A percentile compares a stretch with the other conserved stretches of the same genome.
phyloP scores from a whole-genome alignment of 2,888 invertebrate species.

The Melinopterus prodromus region DNA sequence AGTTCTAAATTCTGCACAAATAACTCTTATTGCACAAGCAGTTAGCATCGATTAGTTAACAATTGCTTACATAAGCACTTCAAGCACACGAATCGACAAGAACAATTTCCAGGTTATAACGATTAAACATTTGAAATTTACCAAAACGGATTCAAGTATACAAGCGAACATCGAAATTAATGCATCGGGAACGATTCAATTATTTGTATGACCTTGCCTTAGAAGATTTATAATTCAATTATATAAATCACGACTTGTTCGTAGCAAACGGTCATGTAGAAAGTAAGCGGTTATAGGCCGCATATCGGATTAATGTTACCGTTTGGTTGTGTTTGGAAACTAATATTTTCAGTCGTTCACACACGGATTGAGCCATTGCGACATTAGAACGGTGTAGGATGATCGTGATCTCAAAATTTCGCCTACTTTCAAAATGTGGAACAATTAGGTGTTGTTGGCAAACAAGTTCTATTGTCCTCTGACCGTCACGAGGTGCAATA shows the following conservation, averaged over 20 bases:
- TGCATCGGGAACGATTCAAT: too few relatives aligned
- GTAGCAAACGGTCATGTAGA: not conserved
- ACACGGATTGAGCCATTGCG: not conserved
- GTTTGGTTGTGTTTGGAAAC: not conserved
- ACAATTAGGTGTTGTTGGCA: not conserved
- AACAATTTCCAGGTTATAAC: not conserved
- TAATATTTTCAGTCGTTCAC: not conserved
- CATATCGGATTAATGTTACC: not conserved
- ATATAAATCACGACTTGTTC: not conserved
- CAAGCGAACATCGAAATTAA: too few relatives aligned
- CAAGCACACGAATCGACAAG: not conserved
- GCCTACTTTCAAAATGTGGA: not conserved
- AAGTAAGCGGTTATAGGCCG: not conserved
- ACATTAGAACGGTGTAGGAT: not conserved
- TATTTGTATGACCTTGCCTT: not conserved
- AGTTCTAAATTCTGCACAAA: not conserved
- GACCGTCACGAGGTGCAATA: too few relatives aligned
- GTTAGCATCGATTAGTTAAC: conserved; percentile 4
- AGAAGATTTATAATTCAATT: not conserved
- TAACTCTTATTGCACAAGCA: not conserved
- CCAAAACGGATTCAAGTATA: too few relatives aligned
- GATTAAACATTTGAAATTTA: too few relatives aligned
- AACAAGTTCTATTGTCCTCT: not conserved
- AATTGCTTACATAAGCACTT: not conserved
- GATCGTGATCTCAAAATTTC: conserved; percentile 4